These are phyloP conservation scores for Heliconius nattereri DNA, from an alignment of 1,140 invertebrate species.

Conservation along the genomic window DNA sequence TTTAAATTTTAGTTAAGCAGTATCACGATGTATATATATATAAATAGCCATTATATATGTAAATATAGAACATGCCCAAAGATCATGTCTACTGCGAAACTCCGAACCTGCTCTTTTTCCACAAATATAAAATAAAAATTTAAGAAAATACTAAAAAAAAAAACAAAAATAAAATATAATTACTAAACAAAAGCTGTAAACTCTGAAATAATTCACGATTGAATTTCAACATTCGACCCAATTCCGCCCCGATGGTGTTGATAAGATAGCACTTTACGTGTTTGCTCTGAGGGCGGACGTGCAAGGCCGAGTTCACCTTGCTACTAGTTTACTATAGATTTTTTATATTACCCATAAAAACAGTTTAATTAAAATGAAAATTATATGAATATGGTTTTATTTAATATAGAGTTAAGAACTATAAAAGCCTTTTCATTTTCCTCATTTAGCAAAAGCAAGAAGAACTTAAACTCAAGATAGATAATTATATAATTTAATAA, in stretches of 20 bases:
- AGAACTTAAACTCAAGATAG: no score
- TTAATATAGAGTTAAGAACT: no score
- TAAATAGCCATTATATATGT: no score
- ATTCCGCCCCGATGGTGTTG: constrained; percentile 38
- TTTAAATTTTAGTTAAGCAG: neutral
- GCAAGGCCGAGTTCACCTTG: constrained; percentile 41
- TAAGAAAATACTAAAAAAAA: neutral
- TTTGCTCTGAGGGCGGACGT: constrained; percentile 40
- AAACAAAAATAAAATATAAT: neutral
- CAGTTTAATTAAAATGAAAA: neutral
- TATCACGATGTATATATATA: no score
- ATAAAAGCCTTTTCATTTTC: no score
- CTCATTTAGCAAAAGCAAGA: no score
- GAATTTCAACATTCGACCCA: constrained; percentile 43
- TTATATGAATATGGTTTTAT: no score
- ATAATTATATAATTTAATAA: no score
- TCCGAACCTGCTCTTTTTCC: no score
- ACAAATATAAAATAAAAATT: no score
- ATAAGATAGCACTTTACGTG: constrained; percentile 44
- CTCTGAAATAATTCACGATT: neutral
- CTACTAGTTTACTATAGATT: constrained; percentile 23
- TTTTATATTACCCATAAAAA: neutral
- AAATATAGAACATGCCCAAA: no score
- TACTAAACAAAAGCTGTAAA: neutral
- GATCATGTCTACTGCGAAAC: no score